These are phyloP conservation scores for Emmelina monodactyla DNA, from an alignment of 2,888 invertebrate species.

Conservation along the genomic window DNA sequence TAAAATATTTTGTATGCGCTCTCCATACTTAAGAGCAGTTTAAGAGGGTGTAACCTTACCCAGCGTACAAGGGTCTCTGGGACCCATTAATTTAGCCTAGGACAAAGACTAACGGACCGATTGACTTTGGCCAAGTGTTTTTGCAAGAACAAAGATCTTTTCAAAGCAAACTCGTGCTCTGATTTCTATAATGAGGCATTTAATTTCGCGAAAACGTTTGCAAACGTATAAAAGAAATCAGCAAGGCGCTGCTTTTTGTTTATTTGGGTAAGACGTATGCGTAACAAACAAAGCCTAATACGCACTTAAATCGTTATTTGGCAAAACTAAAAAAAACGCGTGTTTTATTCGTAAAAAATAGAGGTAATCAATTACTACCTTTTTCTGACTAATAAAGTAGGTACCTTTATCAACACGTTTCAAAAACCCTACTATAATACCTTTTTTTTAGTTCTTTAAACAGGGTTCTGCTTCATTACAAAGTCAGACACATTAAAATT, in stretches of 20 bases:
- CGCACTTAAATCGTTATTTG: too few species aligned
- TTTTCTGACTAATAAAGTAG: too few species aligned
- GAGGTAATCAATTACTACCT: too few species aligned
- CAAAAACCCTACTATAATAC: too few species aligned
- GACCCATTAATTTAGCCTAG: slow-evolving; percentile 54
- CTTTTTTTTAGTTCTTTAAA: too few species aligned
- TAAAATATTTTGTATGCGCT: slow-evolving; percentile 1
- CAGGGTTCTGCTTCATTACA: too few species aligned
- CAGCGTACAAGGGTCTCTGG: slow-evolving; percentile 25
- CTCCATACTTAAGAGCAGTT: slow-evolving; percentile 18
- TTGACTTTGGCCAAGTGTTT: slow-evolving; percentile 58
- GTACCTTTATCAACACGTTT: too few species aligned
- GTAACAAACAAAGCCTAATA: too few species aligned
- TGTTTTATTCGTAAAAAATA: too few species aligned
- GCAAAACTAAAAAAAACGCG: too few species aligned
- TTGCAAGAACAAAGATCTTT: slow-evolving; percentile 55
- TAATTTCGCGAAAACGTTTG: slow-evolving; percentile 29
- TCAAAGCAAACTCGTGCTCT: slow-evolving; percentile 43
- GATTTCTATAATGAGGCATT: slow-evolving; percentile 53
- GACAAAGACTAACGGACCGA: slow-evolving; percentile 43
- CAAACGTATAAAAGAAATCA: not conserved
- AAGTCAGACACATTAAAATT: too few species aligned
- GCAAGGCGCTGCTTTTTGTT: not conserved
- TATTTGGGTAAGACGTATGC: too few species aligned
- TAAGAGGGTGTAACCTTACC: slow-evolving; percentile 35